These are phyloP conservation scores for Phrynocephalus forsythii DNA, from an alignment of 2,797 vertebrate genomes.

Conservation along the genomic window DNA sequence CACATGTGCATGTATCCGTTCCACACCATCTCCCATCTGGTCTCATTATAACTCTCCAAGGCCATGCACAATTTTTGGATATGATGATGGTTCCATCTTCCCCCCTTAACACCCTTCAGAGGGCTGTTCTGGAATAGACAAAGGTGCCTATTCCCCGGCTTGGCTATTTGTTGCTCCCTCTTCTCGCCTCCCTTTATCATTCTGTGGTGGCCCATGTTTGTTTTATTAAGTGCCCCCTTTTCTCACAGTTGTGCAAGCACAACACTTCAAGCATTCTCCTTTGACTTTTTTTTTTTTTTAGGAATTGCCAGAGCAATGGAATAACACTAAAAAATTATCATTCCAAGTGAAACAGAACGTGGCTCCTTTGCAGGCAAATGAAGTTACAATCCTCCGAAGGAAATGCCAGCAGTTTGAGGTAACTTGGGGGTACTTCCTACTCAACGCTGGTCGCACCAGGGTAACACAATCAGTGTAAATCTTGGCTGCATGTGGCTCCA, in stretches of 20 bases:
- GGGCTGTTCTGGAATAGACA: no score
- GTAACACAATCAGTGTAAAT: background rate
- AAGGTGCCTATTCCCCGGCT: background rate
- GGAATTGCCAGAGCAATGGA: conserved; percentile 79
- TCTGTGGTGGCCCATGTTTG: background rate
- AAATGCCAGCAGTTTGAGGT: conserved; percentile 80
- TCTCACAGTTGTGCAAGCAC: background rate
- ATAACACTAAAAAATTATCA: conserved; percentile 76
- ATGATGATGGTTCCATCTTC: background rate
- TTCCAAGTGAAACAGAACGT: conserved; percentile 70
- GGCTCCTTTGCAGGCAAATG: conserved; percentile 74
- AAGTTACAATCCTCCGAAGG: conserved; percentile 67
- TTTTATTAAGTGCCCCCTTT: background rate
- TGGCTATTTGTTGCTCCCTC: background rate
- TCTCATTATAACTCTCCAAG: no score
- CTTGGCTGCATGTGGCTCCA: no score
- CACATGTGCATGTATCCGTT: background rate
- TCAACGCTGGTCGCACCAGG: no score
- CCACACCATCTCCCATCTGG: background rate
- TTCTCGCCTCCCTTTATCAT: background rate
- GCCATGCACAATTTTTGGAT: background rate
- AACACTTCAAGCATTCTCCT: background rate
- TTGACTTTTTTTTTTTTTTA: background rate
- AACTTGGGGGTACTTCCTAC: accelerated
- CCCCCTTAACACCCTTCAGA: no score